phyloP scores from a whole-genome alignment of 2,113 vertebrate species.

The Macrotus californicus region DNA sequence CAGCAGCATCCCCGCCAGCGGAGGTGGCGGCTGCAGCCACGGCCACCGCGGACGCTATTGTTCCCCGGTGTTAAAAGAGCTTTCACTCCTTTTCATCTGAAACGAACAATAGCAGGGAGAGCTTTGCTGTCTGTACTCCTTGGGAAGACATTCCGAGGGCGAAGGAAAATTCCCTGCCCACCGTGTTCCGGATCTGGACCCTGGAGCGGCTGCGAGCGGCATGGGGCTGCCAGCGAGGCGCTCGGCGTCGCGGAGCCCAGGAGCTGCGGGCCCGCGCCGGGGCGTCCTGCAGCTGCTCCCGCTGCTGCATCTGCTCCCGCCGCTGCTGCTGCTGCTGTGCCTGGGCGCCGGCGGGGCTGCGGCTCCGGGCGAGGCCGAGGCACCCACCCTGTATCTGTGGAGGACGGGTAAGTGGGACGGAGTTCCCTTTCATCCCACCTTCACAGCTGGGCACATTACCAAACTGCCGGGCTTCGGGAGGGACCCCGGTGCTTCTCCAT shows the following conservation, averaged over 20 bases:
- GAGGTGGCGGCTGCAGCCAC: background rate
- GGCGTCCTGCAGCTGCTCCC: conserved; percentile 44
- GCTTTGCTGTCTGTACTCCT: conserved; percentile 29
- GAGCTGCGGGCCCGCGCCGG: background rate
- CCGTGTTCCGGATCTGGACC: conserved; percentile 69
- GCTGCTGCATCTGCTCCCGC: conserved; percentile 63
- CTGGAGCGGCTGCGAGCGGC: conserved; percentile 78
- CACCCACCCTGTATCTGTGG: conserved; percentile 92
- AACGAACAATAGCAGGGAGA: conserved; percentile 74
- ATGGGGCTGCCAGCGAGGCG: conserved; percentile 83
- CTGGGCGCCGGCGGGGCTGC: conserved; percentile 75
- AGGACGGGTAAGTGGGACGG: conserved; percentile 88
- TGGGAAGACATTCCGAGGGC: conserved; percentile 53
- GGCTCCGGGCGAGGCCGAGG: conserved; percentile 85
- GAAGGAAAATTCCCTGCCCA: background rate
- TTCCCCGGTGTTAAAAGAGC: conserved; percentile 79
- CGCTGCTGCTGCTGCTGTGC: conserved; percentile 80
- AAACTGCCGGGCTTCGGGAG: background rate
- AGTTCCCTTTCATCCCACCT: background rate
- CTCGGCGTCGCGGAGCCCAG: conserved; percentile 40
- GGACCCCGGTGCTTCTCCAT: background rate
- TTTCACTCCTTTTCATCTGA: conserved; percentile 68
- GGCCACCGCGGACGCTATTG: conserved; percentile 81
- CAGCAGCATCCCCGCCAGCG: conserved; percentile 51
- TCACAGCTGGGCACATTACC: background rate